Percentiles rank a stretch among this genome's conserved stretches.
These are phyloP conservation scores for Elephas maximus DNA, from an alignment of 2,113 vertebrate species.

Conservation along the genomic window DNA sequence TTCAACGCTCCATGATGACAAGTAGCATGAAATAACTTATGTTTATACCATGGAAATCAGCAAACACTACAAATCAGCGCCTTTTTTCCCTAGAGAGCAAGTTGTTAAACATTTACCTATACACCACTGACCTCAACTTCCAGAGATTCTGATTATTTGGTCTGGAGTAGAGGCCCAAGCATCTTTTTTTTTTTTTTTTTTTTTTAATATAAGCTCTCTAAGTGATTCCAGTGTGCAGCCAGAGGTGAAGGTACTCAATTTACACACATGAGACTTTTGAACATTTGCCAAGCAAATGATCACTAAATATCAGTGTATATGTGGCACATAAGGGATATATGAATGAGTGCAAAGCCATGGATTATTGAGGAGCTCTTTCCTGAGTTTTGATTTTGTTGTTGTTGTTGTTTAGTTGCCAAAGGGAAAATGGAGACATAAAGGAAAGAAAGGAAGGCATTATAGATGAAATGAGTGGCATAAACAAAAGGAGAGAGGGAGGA, in stretches of 20 bases:
- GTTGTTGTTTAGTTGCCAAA: background rate
- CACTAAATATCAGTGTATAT: background rate
- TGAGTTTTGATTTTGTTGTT: constrained; percentile 30
- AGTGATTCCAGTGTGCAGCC: background rate
- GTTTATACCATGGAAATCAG: background rate
- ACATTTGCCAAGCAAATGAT: constrained; percentile 39
- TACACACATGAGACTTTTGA: background rate
- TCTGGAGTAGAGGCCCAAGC: constrained; percentile 4
- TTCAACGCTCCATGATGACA: background rate
- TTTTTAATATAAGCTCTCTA: background rate
- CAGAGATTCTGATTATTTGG: background rate
- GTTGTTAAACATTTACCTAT: background rate
- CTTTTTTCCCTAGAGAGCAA: background rate
- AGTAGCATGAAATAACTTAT: background rate
- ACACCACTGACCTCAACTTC: background rate
- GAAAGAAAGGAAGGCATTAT: background rate
- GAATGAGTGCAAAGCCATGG: background rate
- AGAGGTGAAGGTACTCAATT: background rate
- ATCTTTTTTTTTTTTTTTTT: constrained; percentile 6
- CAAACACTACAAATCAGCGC: background rate
- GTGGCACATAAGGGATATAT: background rate
- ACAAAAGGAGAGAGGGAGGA: background rate
- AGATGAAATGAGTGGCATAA: background rate
- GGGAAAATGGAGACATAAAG: background rate
- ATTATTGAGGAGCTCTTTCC: background rate